Base-by-base conservation (phyloP, 2,888 invertebrate species). In the Leistus spinibarbis region DNA sequence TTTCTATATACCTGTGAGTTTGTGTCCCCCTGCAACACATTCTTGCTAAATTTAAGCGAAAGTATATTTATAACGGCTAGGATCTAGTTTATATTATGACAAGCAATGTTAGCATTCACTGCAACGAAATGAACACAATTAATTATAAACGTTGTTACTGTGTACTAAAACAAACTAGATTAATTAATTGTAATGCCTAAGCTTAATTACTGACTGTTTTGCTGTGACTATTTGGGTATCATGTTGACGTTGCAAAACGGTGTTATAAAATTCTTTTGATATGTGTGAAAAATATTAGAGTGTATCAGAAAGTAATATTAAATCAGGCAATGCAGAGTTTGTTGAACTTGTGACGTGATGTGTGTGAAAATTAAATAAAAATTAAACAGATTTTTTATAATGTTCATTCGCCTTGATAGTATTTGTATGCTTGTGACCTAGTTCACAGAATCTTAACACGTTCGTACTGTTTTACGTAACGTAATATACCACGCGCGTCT, bases 401-500 rank as follows among this genome's bases (percentile, higher is more conserved):
- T 40, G 40, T 40, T 40, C 10, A 40, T 40, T 40, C 40, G 1
- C 5, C 40, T 2, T 40, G 40, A 40, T 7, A 10, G 7, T 40
- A 13, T 40, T 0, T 40, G 40, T 40, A 13, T 40, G 56, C 20
- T 69, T 60, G 27, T 69, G 69, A 69, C 69, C 69, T 27, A 69
- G 23, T 69, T 69, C 69, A 40, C 69, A 69, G 40, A 40, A 40
- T 69, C 69, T 69, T 62, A 22, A 40, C 40, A 40, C 40, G 40
- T 40, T 40, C 40, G 40, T 40, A 66, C 60, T 62, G 23, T 27
- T 24, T 23, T 65, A 65, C 27, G 23, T 65, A 63, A 27, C 13
- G 54, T 68, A 56, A 68, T 68, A 57, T 68, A 56, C 54, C 68
- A 27, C n/a, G 16, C n/a, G 16, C 62, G 19, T 62, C 20, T 20